phyloP scores from a whole-genome alignment of 2,888 invertebrate species.

The Ichneumoninae sp. region DNA sequence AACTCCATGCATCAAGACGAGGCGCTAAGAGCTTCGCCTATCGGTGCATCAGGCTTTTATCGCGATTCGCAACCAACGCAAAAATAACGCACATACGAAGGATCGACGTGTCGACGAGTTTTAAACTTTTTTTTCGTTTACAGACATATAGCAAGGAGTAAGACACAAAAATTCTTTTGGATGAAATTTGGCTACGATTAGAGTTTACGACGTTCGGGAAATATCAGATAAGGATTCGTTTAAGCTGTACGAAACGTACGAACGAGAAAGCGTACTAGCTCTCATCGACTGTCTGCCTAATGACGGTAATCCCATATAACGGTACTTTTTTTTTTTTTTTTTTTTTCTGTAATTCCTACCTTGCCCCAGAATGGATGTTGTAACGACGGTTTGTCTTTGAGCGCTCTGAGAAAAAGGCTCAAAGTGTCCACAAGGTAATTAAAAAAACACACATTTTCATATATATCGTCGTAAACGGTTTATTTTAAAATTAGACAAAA shows the following conservation, averaged over 20 bases:
- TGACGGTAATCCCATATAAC: slow-evolving; percentile 52
- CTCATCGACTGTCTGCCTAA: slow-evolving; percentile 53
- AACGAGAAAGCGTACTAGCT: slow-evolving; percentile 46
- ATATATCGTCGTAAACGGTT: too few relatives aligned
- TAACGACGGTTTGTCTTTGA: not conserved
- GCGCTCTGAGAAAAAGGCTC: too few relatives aligned
- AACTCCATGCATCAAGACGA: slow-evolving; percentile 46
- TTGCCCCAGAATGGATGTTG: not conserved
- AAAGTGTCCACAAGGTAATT: too few relatives aligned
- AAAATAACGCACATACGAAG: not conserved
- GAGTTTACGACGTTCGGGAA: slow-evolving; percentile 1
- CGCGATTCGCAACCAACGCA: not conserved
- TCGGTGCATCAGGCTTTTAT: slow-evolving; percentile 42
- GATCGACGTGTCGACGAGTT: not conserved
- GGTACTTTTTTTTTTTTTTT: slow-evolving; percentile 1
- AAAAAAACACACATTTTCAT: too few relatives aligned
- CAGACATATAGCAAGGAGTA: not conserved
- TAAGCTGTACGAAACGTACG: not conserved
- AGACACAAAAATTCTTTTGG: not conserved
- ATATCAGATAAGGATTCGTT: slow-evolving; percentile 13
- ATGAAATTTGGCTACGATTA: not conserved
- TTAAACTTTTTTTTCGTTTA: not conserved
- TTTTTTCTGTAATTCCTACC: not conserved
- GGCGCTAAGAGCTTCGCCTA: slow-evolving; percentile 44
- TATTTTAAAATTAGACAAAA: too few relatives aligned